Evolutionary conservation across 2,113 vertebrate genomes (phyloP).

Genomic region (Scolopax mira): DNA sequence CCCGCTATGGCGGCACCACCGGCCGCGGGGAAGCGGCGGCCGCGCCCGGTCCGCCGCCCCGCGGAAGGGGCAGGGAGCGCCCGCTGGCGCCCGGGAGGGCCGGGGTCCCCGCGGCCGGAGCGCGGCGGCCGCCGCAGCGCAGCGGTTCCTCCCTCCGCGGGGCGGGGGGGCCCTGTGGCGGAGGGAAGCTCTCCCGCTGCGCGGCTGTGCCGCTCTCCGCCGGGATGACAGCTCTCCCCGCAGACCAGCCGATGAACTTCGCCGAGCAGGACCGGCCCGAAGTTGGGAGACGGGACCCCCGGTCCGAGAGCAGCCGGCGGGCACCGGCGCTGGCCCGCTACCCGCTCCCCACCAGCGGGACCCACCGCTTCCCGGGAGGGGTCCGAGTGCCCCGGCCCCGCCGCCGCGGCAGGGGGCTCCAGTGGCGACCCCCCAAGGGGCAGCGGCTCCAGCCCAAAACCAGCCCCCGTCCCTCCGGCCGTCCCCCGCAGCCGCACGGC

Average conservation of each 20-base stretch:
- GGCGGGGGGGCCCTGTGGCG: not conserved
- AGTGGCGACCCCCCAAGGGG: no score
- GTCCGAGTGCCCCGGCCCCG: not conserved
- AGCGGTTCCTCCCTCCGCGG: no score
- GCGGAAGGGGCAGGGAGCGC: no score
- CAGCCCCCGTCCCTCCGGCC: not conserved
- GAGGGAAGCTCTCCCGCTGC: not conserved
- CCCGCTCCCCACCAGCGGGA: not conserved
- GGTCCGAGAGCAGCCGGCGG: not conserved
- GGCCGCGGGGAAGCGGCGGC: not conserved
- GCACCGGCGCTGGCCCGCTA: not conserved
- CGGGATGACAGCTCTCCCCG: not conserved
- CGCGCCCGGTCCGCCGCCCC: not conserved
- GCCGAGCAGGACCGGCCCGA: not conserved
- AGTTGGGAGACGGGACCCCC: not conserved
- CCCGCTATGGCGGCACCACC: constrained; percentile 56
- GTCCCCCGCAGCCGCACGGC: not conserved
- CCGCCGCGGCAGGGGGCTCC: not conserved
- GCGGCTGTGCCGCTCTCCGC: not conserved
- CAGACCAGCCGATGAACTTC: not conserved
- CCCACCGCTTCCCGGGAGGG: not conserved
- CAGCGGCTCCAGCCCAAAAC: not conserved
- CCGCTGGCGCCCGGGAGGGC: not conserved
- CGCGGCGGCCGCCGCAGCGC: not conserved
- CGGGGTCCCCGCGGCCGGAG: not conserved